Evolutionary conservation across 2,888 invertebrate species (phyloP).

Genomic region (Lasioglossum zephyrum): DNA sequence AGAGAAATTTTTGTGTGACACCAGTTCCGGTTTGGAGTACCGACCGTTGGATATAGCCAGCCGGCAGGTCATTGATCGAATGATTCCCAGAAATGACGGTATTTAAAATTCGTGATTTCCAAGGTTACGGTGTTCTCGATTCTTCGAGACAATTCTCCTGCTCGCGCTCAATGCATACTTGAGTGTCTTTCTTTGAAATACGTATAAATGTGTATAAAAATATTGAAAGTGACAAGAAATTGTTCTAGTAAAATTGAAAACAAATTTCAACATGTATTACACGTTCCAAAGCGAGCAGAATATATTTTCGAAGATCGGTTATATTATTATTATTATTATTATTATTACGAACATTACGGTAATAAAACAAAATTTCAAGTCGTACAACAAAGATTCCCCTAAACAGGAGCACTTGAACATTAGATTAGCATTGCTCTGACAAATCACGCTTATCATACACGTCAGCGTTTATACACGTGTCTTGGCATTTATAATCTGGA

Average conservation of each 20-base stretch:
- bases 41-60: background rate
- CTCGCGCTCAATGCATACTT: background rate
- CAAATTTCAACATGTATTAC: background rate
- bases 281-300: background rate
- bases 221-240: background rate
- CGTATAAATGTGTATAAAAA: background rate
- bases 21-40: background rate
- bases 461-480: slow-evolving; percentile 22
- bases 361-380: background rate
- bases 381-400: background rate
- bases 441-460: slow-evolving; percentile 22
- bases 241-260: background rate
- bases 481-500: background rate
- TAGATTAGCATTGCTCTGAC: slow-evolving; percentile 15
- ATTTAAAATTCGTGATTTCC: slow-evolving; percentile 2
- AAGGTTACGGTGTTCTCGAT: background rate
- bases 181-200: background rate
- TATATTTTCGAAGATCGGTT: background rate
- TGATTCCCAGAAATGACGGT: background rate
- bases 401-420: background rate
- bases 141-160: background rate
- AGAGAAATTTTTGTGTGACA: background rate
- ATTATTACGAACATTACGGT: background rate
- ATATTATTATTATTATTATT: no score
- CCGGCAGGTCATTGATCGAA: background rate